Conservation (phyloP, 2,888 invertebrate genomes). For the Pseudanteris insignis region DNA sequence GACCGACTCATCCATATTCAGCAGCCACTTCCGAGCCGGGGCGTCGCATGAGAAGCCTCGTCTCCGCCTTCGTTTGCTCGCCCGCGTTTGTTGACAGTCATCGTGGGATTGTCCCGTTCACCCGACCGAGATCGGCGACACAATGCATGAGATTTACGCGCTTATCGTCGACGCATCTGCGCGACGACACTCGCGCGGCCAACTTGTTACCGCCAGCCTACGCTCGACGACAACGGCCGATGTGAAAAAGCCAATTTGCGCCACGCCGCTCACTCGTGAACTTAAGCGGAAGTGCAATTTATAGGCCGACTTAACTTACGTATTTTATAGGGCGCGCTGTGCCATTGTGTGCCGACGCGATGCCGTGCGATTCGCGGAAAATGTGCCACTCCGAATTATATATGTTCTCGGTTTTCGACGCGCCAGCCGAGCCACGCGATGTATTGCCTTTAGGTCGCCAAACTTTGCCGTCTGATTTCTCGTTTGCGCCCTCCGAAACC, state of each 20-base stretch:
- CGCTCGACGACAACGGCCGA: conserved; percentile 29
- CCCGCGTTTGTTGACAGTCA: conserved; percentile 54
- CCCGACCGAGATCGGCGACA: conserved; percentile 49
- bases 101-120: conserved; percentile 58
- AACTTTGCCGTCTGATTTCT: no score
- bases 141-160: conserved; percentile 45
- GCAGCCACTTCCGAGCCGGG: conserved; percentile 57
- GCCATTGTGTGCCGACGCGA: conserved; percentile 31
- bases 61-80: conserved; percentile 37
- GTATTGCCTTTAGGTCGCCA: no score
- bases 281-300: conserved; percentile 38
- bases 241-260: conserved; percentile 40
- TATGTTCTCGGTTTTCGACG: no score
- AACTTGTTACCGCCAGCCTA: conserved; percentile 11
- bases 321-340: conserved; percentile 32
- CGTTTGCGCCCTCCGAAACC: no score
- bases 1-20: conserved; percentile 65
- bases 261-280: conserved; percentile 22
- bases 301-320: conserved; percentile 38
- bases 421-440: no score
- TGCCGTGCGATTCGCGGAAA: conserved; percentile 32
- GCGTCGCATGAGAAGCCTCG: conserved; percentile 47
- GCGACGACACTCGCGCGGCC: conserved; percentile 26
- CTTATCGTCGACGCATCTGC: conserved; percentile 34
- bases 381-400: conserved; percentile 36